Evolutionary conservation across 2,113 vertebrate species (phyloP), one percentile per base, ranked within the genome.

Genomic region (Cyphomyrus plagiostoma): DNA sequence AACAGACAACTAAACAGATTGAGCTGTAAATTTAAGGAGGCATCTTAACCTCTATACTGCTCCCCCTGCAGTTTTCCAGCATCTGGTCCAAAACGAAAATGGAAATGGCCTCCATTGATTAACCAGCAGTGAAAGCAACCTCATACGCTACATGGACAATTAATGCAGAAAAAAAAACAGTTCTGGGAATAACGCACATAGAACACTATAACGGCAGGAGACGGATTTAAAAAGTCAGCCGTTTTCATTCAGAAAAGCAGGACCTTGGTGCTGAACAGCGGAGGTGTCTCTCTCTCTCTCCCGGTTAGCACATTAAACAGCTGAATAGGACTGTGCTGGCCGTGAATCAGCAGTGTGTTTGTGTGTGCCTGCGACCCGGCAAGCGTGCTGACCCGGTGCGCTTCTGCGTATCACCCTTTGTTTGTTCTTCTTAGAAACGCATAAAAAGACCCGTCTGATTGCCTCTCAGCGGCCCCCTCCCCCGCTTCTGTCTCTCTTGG

Each of bases 341-440:
- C 1, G 70, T 77, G 30, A 77, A 39, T 77, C 26, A 15, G 35
- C 26, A 1, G 30, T 0, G 80, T n/a, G 80, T 83, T 6, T 52
- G 84, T 86, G 84, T 86, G 26, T 17, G 84, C 10, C 23, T 23
- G 83, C 21, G 23, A 45, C 17, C 46, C 23, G 1, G 83, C 19
- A 23, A n/a, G 83, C 19, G 83, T 48, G 83, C 19, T 0, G 46
- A n/a, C 6, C 23, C 35, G 4, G 19, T 11, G 86, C 23, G 17
- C 3, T 62, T 86, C 84, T 88, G 56, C 30, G 53, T 42, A 88
- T 17, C 19, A 3, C 9, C 46, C 26, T 58, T 88, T 88, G 30
- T 50, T 89, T 89, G 62, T 52, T 89, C 88, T 77, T 89, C 56
- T 66, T 10, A 74, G 88, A 89, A 89, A 89, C 2, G 8, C n/a